These are phyloP conservation scores for Pseudomyrmex pallidus DNA, from an alignment of 1,140 invertebrate species.

Conservation along the genomic window DNA sequence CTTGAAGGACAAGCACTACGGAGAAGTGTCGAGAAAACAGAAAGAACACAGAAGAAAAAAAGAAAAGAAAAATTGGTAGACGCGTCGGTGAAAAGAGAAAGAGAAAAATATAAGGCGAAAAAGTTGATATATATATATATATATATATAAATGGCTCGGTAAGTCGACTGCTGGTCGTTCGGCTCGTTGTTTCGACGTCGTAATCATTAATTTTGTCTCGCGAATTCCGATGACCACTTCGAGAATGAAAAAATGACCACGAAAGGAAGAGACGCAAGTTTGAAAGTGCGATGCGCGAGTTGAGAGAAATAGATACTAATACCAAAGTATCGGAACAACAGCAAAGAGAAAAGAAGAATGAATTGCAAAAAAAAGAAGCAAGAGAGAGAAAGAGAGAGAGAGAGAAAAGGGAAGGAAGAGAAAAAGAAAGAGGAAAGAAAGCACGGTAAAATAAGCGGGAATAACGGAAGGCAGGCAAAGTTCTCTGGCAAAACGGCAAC, in stretches of 20 bases:
- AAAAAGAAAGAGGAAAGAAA: slow-evolving; percentile 1
- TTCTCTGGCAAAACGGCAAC: slow-evolving; percentile 30
- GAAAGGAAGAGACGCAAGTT: background rate
- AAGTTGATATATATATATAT: slow-evolving; percentile 11
- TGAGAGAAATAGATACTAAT: slow-evolving; percentile 37
- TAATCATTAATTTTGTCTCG: slow-evolving; percentile 69
- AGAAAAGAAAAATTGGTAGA: background rate
- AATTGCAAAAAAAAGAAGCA: background rate
- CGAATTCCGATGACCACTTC: slow-evolving; percentile 63
- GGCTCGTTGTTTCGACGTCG: slow-evolving; percentile 42
- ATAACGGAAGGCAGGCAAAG: slow-evolving; percentile 50
- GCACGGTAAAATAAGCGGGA: slow-evolving; percentile 3
- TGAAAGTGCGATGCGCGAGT: background rate
- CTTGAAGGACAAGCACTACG: background rate
- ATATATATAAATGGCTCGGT: slow-evolving; percentile 4
- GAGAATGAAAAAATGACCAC: slow-evolving; percentile 1
- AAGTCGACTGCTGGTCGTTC: slow-evolving; percentile 22
- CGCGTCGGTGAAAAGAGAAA: background rate
- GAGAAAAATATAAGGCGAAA: background rate
- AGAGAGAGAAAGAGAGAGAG: background rate
- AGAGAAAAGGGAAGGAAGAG: background rate
- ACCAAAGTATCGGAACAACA: background rate
- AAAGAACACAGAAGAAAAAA: background rate
- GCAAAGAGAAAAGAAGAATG: background rate
- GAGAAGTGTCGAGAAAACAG: background rate